A percentile compares a stretch with the other conserved stretches of the same genome.
Evolutionary conservation across 1,140 invertebrate genomes (phyloP).

Genomic region (Zaprionus inermis): DNA sequence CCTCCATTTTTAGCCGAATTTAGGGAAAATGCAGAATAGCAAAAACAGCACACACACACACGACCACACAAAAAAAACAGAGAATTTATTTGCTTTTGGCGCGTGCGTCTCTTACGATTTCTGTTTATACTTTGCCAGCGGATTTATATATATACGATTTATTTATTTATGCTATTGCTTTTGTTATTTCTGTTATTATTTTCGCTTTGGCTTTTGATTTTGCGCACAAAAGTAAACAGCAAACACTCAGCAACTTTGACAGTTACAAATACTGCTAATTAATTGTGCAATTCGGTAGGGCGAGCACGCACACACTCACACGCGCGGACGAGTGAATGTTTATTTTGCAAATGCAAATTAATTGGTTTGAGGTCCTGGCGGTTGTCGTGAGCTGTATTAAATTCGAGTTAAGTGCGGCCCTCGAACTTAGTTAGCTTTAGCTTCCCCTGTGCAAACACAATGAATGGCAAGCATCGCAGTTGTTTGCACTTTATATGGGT

Average conservation of each 20-base stretch:
- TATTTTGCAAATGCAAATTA: conserved; percentile 6
- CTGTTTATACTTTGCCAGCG: conserved; percentile 61
- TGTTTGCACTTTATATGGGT: conserved; percentile 70
- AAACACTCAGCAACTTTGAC: conserved; percentile 45
- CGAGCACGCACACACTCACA: conserved; percentile 7
- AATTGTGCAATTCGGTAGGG: conserved; percentile 29
- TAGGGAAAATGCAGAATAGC: conserved; percentile 46
- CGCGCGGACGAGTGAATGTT: background rate
- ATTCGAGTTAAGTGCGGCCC: conserved; percentile 3
- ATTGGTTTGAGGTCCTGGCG: conserved; percentile 22
- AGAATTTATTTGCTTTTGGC: conserved; percentile 51
- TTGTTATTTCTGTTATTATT: conserved; percentile 55
- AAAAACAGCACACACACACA: conserved; percentile 9
- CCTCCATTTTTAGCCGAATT: conserved; percentile 59
- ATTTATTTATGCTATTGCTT: conserved; percentile 29
- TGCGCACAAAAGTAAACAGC: conserved; percentile 31
- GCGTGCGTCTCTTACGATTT: conserved; percentile 56
- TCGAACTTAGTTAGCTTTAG: conserved; percentile 22
- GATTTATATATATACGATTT: conserved; percentile 39
- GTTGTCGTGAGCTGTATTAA: background rate
- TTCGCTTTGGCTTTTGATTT: conserved; percentile 39
- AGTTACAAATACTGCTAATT: conserved; percentile 39
- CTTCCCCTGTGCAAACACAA: conserved; percentile 68
- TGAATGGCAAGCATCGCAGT: conserved; percentile 65
- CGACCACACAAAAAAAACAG: background rate